phyloP scores from a whole-genome alignment of 2,888 invertebrate species.

The Calameuta pallipes region DNA sequence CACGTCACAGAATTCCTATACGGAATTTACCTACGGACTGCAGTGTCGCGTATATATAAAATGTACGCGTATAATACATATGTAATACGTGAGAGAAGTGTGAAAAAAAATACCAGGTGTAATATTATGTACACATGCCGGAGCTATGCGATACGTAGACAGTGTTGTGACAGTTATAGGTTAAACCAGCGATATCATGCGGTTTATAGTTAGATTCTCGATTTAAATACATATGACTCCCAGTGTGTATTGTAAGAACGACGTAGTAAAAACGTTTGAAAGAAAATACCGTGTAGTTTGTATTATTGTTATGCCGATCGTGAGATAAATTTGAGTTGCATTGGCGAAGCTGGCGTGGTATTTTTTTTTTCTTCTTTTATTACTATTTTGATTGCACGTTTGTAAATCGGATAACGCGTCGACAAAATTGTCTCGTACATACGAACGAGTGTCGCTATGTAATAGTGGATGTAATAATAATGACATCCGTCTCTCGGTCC shows the following conservation, averaged over 20 bases:
- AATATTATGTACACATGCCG: neutral
- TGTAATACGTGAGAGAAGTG: too few species aligned
- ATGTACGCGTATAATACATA: neutral
- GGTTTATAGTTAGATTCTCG: neutral
- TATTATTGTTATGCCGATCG: neutral
- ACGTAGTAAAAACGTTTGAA: neutral
- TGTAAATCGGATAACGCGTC: neutral
- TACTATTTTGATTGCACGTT: neutral
- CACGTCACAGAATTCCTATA: neutral
- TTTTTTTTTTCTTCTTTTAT: neutral
- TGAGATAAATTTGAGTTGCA: neutral
- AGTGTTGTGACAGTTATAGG: neutral
- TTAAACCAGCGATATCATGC: neutral
- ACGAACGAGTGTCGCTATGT: neutral
- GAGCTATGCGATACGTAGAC: neutral
- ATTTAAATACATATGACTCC: neutral
- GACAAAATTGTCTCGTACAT: neutral
- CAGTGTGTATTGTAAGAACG: neutral
- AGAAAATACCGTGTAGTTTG: neutral
- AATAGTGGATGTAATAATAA: slow-evolving; percentile 29
- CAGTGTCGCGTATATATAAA: neutral
- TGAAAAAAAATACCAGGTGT: too few species aligned
- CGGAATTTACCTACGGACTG: neutral
- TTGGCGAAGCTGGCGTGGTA: neutral
- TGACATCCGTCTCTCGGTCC: slow-evolving; percentile 37